A percentile compares a stretch with the other conserved stretches of the same genome.
phyloP scores from a whole-genome alignment of 2,113 vertebrate genomes.

The Polyodon spathula region DNA sequence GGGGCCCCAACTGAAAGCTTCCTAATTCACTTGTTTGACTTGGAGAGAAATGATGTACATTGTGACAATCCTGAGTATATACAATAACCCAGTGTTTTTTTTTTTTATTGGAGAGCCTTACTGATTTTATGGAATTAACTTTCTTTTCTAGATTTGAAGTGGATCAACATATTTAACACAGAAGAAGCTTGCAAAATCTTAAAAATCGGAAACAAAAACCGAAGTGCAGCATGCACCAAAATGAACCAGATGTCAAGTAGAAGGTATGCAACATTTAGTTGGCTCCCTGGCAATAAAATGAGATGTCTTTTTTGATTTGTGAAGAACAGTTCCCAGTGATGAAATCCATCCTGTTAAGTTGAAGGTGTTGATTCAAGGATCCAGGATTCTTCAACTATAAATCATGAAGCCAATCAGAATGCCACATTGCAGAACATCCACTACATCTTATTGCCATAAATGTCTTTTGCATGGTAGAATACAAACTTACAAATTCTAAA shows the following conservation, averaged over 20 bases:
- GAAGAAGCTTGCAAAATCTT: slow-evolving; percentile 68
- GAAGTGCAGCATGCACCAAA: slow-evolving; percentile 74
- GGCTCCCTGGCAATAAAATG: not conserved
- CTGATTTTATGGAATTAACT: not conserved
- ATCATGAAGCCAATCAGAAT: no score
- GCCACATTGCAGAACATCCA: no score
- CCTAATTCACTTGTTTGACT: not conserved
- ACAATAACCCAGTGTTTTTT: no score
- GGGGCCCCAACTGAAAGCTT: not conserved
- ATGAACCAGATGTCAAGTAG: slow-evolving; percentile 83
- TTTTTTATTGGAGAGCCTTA: not conserved
- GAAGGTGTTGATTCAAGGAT: no score
- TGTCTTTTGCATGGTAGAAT: no score
- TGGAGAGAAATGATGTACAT: not conserved
- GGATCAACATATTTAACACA: slow-evolving; percentile 65
- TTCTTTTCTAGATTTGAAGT: slow-evolving; percentile 61
- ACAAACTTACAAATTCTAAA: no score
- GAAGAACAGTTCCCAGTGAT: not conserved
- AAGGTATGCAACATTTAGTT: slow-evolving; percentile 47
- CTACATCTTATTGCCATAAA: no score
- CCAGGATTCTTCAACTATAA: no score
- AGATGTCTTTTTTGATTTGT: not conserved
- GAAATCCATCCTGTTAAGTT: no score
- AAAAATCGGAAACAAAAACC: slow-evolving; percentile 73
- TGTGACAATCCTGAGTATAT: no score